Percentiles rank a stretch among this genome's conserved stretches.
These are phyloP conservation scores for Stenodera caucasica DNA, from an alignment of 2,888 invertebrate species.

Conservation along the genomic window DNA sequence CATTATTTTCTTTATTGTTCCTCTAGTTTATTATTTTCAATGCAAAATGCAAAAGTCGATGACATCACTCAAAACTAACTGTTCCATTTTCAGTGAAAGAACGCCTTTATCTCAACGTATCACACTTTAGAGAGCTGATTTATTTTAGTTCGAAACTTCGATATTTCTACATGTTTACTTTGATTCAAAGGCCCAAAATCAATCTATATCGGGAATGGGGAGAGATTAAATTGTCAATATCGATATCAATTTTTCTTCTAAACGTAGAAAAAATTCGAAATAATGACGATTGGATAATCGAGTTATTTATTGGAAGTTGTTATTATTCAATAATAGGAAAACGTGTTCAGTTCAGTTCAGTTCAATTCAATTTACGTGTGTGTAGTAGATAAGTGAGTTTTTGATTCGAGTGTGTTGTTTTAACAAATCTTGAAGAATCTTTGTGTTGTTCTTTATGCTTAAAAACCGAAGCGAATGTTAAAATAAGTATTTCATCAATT, in stretches of 20 bases:
- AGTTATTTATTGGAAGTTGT: neutral
- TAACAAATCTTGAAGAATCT: neutral
- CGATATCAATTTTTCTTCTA: too few relatives aligned
- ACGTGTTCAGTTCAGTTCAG: neutral
- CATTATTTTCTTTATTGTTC: too few relatives aligned
- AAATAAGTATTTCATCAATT: constrained; percentile 4
- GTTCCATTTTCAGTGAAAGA: neutral
- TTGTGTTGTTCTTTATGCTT: constrained; percentile 4
- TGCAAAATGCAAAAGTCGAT: neutral
- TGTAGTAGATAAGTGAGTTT: constrained; percentile 4
- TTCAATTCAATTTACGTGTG: neutral
- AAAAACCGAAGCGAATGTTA: neutral
- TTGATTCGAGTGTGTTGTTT: neutral
- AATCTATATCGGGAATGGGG: neutral
- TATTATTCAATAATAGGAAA: neutral
- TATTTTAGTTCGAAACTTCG: neutral
- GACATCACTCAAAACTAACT: neutral
- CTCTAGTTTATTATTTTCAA: neutral
- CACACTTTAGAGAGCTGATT: neutral
- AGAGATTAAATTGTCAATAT: too few relatives aligned
- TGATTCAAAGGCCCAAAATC: neutral
- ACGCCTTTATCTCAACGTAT: neutral
- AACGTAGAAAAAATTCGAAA: too few relatives aligned
- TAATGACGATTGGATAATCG: too few relatives aligned
- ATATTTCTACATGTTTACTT: neutral